Evolutionary conservation across 2,888 invertebrate species (phyloP).

Genomic region (Cosmia trapezina): DNA sequence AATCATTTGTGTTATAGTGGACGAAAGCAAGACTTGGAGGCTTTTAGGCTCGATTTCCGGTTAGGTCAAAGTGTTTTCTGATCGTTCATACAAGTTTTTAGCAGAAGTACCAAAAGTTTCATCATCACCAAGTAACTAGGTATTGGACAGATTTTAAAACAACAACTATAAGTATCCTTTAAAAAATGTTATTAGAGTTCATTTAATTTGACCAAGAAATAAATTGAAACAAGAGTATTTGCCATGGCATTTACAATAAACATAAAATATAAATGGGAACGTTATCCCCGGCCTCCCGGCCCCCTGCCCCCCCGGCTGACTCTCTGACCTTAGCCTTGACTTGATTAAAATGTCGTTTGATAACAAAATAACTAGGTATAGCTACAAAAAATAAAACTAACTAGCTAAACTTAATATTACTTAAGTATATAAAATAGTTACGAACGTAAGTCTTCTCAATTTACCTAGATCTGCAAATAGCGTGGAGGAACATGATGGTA

Average conservation of each 20-base stretch:
- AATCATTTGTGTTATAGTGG: not conserved
- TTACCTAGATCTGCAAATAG: slow-evolving; percentile 4
- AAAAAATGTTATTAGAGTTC: not conserved
- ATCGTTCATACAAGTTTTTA: not conserved
- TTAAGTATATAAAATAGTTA: not conserved
- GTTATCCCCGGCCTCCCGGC: slow-evolving; percentile 19
- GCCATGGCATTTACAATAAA: not conserved
- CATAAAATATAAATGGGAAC: not conserved
- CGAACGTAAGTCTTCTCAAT: not conserved
- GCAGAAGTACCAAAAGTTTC: not conserved
- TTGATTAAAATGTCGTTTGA: slow-evolving; percentile 24
- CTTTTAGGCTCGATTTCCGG: not conserved
- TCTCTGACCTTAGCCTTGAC: slow-evolving; percentile 27
- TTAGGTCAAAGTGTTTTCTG: not conserved
- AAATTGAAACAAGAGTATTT: not conserved
- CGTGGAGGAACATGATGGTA: slow-evolving; percentile 2
- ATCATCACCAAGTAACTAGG: not conserved
- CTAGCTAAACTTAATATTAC: not conserved
- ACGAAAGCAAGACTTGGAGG: no score
- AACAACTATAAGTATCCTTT: not conserved
- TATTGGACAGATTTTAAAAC: not conserved
- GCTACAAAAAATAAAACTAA: not conserved
- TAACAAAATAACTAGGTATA: slow-evolving; percentile 20
- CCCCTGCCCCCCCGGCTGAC: no score
- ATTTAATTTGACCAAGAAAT: not conserved